Percentiles rank a stretch among this genome's conserved stretches.
Evolutionary conservation across 1,140 invertebrate species (phyloP).

Genomic region (Scaptomyza montana): DNA sequence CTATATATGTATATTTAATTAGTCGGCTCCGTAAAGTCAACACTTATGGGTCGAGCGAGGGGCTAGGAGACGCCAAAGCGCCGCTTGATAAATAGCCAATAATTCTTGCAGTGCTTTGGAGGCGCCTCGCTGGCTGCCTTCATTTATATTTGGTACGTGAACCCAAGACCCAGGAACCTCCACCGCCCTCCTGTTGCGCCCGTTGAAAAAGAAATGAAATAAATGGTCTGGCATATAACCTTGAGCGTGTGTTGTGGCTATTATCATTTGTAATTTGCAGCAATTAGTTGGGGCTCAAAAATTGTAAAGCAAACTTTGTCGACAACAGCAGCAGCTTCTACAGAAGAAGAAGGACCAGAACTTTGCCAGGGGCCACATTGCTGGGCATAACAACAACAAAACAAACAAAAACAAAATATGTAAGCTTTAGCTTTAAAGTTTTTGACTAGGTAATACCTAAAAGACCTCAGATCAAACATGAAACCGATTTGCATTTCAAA

Average conservation of each 20-base stretch:
- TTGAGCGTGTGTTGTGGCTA: constrained; percentile 82
- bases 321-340: constrained; percentile 48
- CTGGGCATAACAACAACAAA: constrained; percentile 25
- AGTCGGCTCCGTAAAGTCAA: constrained; percentile 65
- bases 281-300: constrained; percentile 81
- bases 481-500: not conserved
- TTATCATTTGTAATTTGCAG: constrained; percentile 82
- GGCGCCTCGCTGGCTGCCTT: constrained; percentile 32
- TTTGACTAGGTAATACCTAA: constrained; percentile 8
- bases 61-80: constrained; percentile 45
- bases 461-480: not conserved
- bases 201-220: constrained; percentile 76
- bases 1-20: constrained; percentile 75
- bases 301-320: constrained; percentile 80
- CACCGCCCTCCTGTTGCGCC: constrained; percentile 13
- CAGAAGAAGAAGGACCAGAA: constrained; percentile 42
- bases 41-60: constrained; percentile 21
- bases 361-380: constrained; percentile 47
- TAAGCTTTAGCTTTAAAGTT: not conserved
- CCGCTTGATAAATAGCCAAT: constrained; percentile 80
- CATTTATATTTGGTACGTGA: not conserved
- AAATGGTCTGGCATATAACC: constrained; percentile 77
- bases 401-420: constrained; percentile 49
- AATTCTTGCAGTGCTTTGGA: constrained; percentile 74
- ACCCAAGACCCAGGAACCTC: not conserved